Evolutionary conservation across 1,140 invertebrate species (phyloP).

Genomic region (Tenebrio molitor): DNA sequence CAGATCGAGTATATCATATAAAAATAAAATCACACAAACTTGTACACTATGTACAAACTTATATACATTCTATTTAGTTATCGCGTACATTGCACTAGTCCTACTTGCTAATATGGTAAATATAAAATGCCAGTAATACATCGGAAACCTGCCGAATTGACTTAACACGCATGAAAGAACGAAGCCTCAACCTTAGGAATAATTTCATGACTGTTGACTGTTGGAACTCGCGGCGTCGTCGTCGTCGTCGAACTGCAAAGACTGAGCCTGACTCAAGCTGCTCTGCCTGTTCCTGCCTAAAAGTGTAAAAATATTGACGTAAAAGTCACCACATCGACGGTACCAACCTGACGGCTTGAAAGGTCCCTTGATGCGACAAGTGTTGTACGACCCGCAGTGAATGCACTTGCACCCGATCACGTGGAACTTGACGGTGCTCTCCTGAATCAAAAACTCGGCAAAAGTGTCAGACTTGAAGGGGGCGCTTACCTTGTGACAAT

Average conservation of each 20-base stretch:
- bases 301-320: too few relatives aligned
- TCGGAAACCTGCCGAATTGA: conserved; percentile 11
- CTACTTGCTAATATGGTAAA: conserved; percentile 8
- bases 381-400: conserved; percentile 89
- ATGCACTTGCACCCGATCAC: conserved; percentile 87
- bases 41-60: conserved; percentile 23
- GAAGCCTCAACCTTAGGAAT: neutral
- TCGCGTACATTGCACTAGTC: neutral
- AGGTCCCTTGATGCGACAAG: conserved; percentile 78
- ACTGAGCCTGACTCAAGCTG: conserved; percentile 14
- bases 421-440: conserved; percentile 85
- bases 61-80: neutral
- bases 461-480: too few relatives aligned
- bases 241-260: neutral
- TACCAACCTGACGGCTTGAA: conserved; percentile 30
- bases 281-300: conserved; percentile 22
- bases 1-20: conserved; percentile 9
- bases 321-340: neutral
- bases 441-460: conserved; percentile 68
- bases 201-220: conserved; percentile 10
- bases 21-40: conserved; percentile 36
- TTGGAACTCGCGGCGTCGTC: conserved; percentile 1
- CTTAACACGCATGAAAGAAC: neutral
- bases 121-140: conserved; percentile 12
- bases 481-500: conserved; percentile 90